Base-by-base conservation (phyloP, 2,797 vertebrate species). In the Coranthus polyacanthus region DNA sequence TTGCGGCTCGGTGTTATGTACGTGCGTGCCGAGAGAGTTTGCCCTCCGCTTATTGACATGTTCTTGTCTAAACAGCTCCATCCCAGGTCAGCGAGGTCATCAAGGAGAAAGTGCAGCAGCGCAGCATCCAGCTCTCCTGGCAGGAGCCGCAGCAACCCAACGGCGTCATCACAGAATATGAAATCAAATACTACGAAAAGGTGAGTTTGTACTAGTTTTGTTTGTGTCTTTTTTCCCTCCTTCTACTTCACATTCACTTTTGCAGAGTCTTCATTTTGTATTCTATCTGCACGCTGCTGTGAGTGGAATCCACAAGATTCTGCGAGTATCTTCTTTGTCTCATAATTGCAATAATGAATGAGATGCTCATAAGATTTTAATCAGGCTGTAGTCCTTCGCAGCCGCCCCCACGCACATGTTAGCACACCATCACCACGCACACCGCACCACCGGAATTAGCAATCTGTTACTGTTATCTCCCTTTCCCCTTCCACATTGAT, bases 121-220 rank as follows among this genome's bases (percentile, higher is more conserved):
- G 96, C 72, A 96, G 96, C 16, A 90, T 99, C 72, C 96, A 98
- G 92, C 96, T 99, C 72, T 99, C 97, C 88, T 99, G 98, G 97
- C 97, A 98, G 93, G 96, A 98, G 76, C 97, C 98, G 0, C 96
- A 98, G 63, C 96, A 98, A 80, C 96, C 97, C 93, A 99, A 98
- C 60, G 97, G 98, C 79, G 96, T 98, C 95, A 98, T 99, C 95
- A 98, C 96, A 0, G 97, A 99, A 85, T 99, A 99, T 71, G 97
- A 99, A 91, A 98, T 99, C 94, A 99, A 98, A 90, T 99, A 99
- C 92, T 99, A 98, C 41, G 97, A 99, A 90, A 99, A 99, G 90
- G 98, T 99, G 93, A 96, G 95, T 92, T 21, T 32, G 49, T 17
- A 1, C 13, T 12, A 1, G 6, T 18, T 45, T 10, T 54, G 34